phyloP scores from a whole-genome alignment of 2,888 invertebrate species.

The Sylvicola cinctus region DNA sequence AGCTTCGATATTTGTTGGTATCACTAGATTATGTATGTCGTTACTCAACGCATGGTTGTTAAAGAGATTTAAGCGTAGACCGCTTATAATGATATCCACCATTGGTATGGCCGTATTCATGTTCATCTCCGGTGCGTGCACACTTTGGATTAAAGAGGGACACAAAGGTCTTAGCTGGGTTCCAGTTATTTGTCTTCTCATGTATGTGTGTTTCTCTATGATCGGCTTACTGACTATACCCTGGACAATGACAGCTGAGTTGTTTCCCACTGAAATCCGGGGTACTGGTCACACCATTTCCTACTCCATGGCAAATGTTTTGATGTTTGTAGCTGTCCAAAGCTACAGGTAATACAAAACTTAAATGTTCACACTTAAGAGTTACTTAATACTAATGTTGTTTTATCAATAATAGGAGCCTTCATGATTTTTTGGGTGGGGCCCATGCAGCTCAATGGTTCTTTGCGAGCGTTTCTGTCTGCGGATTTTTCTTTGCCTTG shows the following conservation, averaged over 20 bases:
- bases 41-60: slow-evolving; percentile 33
- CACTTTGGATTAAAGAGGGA: slow-evolving; percentile 26
- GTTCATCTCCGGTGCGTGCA: slow-evolving; percentile 32
- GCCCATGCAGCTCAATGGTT: slow-evolving; percentile 32
- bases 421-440: slow-evolving; percentile 22
- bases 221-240: slow-evolving; percentile 37
- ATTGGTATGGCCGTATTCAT: slow-evolving; percentile 33
- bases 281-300: slow-evolving; percentile 36
- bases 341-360: slow-evolving; percentile 19
- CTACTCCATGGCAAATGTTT: slow-evolving; percentile 32
- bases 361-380: background rate
- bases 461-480: slow-evolving; percentile 28
- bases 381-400: slow-evolving; percentile 1
- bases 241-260: slow-evolving; percentile 43
- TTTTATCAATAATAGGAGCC: slow-evolving; percentile 10
- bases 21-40: slow-evolving; percentile 33
- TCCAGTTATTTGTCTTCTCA: slow-evolving; percentile 29
- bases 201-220: slow-evolving; percentile 37
- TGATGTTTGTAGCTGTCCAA: slow-evolving; percentile 36
- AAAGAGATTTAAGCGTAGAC: slow-evolving; percentile 29
- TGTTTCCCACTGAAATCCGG: slow-evolving; percentile 36
- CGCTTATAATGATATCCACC: slow-evolving; percentile 31
- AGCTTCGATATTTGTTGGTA: slow-evolving; percentile 34
- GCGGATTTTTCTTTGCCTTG: slow-evolving; percentile 13
- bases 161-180: no score